Percentiles rank a stretch among this genome's conserved stretches.
Conservation (phyloP, 2,797 vertebrate species). For the Mormyrus hasselquistii region DNA sequence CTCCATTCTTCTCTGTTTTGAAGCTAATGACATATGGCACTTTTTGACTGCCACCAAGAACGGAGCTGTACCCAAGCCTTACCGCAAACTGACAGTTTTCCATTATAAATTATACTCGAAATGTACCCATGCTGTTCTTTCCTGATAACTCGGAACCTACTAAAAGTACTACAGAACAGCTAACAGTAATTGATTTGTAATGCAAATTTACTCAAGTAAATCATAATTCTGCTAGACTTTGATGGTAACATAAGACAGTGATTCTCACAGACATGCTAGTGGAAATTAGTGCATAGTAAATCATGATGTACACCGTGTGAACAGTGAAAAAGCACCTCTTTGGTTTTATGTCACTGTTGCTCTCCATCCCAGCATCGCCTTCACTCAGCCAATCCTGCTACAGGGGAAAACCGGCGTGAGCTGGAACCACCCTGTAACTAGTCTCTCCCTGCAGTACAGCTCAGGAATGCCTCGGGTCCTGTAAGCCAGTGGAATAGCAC, state of each 20-base stretch:
- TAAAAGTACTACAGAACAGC: not conserved
- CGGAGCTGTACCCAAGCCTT: not conserved
- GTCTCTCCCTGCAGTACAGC: not conserved
- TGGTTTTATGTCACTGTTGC: not conserved
- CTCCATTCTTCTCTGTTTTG: not conserved
- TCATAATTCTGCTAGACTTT: not conserved
- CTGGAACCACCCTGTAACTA: not conserved
- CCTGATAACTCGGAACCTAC: not conserved
- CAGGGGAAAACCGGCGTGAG: not conserved
- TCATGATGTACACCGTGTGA: not conserved
- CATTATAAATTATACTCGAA: not conserved
- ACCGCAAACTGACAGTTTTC: not conserved
- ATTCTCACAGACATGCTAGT: not conserved
- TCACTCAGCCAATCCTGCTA: not conserved
- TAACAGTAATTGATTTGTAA: not conserved
- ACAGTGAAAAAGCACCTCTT: not conserved
- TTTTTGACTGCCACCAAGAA: not conserved
- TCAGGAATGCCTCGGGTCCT: not conserved
- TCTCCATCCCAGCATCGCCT: not conserved
- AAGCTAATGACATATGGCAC: slow-evolving; percentile 11
- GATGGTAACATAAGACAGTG: not conserved
- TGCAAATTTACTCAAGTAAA: not conserved
- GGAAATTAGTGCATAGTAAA: not conserved
- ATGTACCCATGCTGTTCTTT: not conserved
- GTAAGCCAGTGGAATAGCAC: not conserved